Percentiles rank a stretch among this genome's conserved stretches.
Conservation (phyloP, 1,140 invertebrate species). For the Drosophila elegans region DNA sequence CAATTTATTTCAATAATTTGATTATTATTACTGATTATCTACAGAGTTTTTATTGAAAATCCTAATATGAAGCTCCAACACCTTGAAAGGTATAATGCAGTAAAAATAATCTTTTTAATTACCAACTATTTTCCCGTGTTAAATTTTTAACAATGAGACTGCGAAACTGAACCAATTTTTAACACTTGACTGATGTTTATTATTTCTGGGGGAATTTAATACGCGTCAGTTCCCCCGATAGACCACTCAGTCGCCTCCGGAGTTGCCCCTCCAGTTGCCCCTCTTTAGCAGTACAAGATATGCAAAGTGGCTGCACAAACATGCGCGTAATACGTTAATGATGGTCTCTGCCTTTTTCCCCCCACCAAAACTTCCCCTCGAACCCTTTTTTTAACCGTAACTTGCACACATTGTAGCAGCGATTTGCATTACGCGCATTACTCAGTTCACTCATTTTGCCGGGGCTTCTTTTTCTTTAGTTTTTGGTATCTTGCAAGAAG, state of each 20-base stretch:
- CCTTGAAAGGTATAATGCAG: background rate
- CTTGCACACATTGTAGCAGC: conserved; percentile 71
- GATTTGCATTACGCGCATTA: conserved; percentile 79
- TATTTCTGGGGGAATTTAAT: conserved; percentile 41
- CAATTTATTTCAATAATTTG: no score
- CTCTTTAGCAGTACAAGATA: conserved; percentile 43
- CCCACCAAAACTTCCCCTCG: background rate
- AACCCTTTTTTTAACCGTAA: background rate
- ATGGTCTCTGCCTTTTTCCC: conserved; percentile 37
- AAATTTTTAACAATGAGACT: conserved; percentile 23
- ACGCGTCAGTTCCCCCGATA: background rate
- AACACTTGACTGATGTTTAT: conserved; percentile 44
- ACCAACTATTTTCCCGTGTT: no score
- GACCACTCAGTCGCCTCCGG: background rate
- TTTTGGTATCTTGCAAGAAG: conserved; percentile 56
- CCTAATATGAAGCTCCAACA: no score
- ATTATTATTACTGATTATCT: no score
- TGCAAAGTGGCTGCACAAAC: conserved; percentile 78
- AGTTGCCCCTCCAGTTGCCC: no score
- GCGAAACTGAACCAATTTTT: conserved; percentile 34
- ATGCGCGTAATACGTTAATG: conserved; percentile 78
- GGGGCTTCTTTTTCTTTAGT: conserved; percentile 26
- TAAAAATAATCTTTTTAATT: background rate
- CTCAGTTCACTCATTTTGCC: conserved; percentile 62
- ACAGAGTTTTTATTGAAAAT: no score